phyloP scores from a whole-genome alignment of 2,888 invertebrate species.

The Tortrix viridana region DNA sequence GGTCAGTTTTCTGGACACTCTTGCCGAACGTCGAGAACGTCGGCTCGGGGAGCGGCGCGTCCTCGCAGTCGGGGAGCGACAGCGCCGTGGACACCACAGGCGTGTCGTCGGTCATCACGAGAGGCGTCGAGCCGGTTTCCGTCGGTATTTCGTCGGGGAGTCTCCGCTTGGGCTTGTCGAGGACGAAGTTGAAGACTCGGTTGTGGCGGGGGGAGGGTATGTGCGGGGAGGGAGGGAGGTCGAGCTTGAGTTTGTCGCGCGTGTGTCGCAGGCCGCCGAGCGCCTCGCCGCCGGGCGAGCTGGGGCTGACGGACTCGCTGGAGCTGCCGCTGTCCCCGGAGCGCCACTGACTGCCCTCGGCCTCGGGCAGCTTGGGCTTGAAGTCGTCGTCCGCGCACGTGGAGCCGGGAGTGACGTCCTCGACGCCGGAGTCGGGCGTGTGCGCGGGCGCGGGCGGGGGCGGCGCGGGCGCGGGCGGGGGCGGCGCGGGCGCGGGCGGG shows the following conservation, averaged over 20 bases:
- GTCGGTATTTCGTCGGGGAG: constrained; percentile 48
- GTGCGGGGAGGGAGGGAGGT: constrained; percentile 85
- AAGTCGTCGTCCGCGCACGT: constrained; percentile 59
- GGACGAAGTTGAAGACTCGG: constrained; percentile 73
- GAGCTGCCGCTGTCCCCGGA: constrained; percentile 71
- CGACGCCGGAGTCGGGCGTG: constrained; percentile 86
- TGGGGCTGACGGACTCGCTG: constrained; percentile 75
- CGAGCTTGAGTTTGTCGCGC: constrained; percentile 88
- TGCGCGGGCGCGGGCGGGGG: constrained; percentile 76
- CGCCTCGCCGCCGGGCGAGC: constrained; percentile 70
- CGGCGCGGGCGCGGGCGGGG: constrained; percentile 46
- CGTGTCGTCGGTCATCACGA: constrained; percentile 78
- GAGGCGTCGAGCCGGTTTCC: constrained; percentile 51
- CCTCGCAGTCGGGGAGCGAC: constrained; percentile 59
- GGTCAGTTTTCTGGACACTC: constrained; percentile 57
- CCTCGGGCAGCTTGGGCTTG: constrained; percentile 55
- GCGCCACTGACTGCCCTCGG: constrained; percentile 54
- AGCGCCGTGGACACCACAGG: constrained; percentile 63
- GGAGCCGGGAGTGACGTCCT: constrained; percentile 84
- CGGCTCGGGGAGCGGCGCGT: constrained; percentile 66
- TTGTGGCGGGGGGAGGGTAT: constrained; percentile 70
- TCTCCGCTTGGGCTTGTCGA: constrained; percentile 69
- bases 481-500: constrained; percentile 45
- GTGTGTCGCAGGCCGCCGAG: constrained; percentile 90
- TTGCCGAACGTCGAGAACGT: constrained; percentile 86